These are phyloP conservation scores for Drosophila suzukii DNA, from an alignment of 1,140 invertebrate species.

Conservation along the genomic window DNA sequence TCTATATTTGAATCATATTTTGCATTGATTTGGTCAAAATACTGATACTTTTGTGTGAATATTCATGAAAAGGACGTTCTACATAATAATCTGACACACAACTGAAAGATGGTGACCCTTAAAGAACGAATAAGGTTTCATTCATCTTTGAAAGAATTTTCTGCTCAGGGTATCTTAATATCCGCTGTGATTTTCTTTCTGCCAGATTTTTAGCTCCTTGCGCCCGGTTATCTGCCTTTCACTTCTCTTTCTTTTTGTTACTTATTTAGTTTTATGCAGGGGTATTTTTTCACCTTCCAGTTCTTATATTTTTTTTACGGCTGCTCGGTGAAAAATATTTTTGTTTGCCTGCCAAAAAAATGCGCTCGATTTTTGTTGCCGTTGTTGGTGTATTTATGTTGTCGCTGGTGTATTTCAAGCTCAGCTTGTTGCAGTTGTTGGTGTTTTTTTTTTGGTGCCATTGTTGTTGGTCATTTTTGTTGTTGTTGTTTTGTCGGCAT, in stretches of 20 bases:
- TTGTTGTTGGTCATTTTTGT: slow-evolving; percentile 6
- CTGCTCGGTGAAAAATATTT: slow-evolving; percentile 47
- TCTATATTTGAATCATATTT: too few relatives aligned
- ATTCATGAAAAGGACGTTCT: too few relatives aligned
- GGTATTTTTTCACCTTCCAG: slow-evolving; percentile 1
- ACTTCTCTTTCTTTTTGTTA: slow-evolving; percentile 44
- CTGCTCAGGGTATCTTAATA: slow-evolving; percentile 2
- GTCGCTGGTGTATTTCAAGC: not conserved
- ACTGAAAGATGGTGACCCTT: too few relatives aligned
- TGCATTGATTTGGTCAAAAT: too few relatives aligned
- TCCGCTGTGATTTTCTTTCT: not conserved
- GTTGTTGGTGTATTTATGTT: slow-evolving; percentile 2
- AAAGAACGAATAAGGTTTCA: too few relatives aligned
- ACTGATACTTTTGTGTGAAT: too few relatives aligned
- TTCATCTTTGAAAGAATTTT: not conserved
- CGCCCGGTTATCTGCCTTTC: slow-evolving; percentile 29
- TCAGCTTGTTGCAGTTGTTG: slow-evolving; percentile 10
- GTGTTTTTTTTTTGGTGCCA: not conserved
- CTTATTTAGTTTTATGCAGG: slow-evolving; percentile 59
- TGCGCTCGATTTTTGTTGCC: slow-evolving; percentile 48
- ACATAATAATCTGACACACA: too few relatives aligned
- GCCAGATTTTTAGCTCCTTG: not conserved
- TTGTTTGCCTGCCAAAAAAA: slow-evolving; percentile 64
- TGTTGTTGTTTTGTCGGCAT: slow-evolving; percentile 6
- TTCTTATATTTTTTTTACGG: slow-evolving; percentile 49